Base-by-base conservation (phyloP, 2,888 invertebrate species). In the Micropterix aruncella region DNA sequence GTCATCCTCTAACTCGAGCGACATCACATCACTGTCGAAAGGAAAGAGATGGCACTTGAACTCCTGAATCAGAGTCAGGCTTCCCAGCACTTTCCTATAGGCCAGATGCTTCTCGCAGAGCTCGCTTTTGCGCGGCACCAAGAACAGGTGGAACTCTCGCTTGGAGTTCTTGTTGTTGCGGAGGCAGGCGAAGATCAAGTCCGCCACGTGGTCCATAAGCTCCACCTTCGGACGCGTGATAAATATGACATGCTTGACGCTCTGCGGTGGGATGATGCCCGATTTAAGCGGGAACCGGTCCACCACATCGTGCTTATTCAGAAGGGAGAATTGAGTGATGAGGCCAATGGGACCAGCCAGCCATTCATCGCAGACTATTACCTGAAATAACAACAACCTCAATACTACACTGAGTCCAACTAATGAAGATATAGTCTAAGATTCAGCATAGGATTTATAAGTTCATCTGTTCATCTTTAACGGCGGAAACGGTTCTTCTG, bases 21-120 rank as follows among this genome's bases (percentile, higher is more conserved):
- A 93, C 54, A 96, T 76, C 7, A 96, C 74, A 66, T 96, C 96
- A 55, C 80, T 83, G 55, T 96, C 95, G 55, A 95, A 79, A 0
- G 94, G 93, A 58, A 90, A 88, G 38, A 95, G 75, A 54, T 91
- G 85, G 61, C 93, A 86, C 47, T 82, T 77, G 53, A 93, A 85
- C 64, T 94, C 92, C 54, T 88, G 85, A 19, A 89, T 75, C 15
- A 80, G 73, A 0, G 77, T 76, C 44, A 93, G 79, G 54, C 79
- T 84, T 2, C 81, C 81, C 51, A 79, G 75, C 2, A 94, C 89
- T 1, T 90, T 88, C 52, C 82, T 76, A 56, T 88, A 83, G 62
- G 85, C 80, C 7, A 96, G 68, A 54, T 85, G 83, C 53, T 87
- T 89, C 57, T 88, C 83, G 62, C 95, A 95, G 1, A 93, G 66